phyloP scores from a whole-genome alignment of 2,888 invertebrate species.

The Leptarthrus brevirostris region DNA sequence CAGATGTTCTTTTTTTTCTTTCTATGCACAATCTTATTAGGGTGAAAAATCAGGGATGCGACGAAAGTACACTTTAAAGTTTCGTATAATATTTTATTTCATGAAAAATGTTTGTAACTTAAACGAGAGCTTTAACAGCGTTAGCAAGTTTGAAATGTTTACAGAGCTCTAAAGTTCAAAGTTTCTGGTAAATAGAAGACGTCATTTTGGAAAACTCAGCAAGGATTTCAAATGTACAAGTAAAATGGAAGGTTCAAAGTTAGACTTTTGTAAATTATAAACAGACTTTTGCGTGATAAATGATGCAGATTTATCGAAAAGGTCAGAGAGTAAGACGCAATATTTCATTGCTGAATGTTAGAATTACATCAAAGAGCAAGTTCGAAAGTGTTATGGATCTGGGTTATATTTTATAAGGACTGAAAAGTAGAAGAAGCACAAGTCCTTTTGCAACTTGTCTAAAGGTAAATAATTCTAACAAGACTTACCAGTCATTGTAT shows the following conservation, averaged over 20 bases:
- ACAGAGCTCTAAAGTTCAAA: background rate
- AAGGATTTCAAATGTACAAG: background rate
- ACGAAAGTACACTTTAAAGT: constrained; percentile 3
- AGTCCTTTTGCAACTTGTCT: too few species aligned
- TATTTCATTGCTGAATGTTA: too few species aligned
- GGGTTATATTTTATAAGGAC: too few species aligned
- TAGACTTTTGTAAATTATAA: background rate
- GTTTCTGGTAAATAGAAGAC: background rate
- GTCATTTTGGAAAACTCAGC: background rate
- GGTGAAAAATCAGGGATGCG: background rate
- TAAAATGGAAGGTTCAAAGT: background rate
- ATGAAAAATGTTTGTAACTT: background rate
- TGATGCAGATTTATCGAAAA: background rate
- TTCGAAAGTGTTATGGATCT: too few species aligned
- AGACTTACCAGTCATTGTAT: too few species aligned
- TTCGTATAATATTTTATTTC: constrained; percentile 2
- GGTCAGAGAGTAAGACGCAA: too few species aligned
- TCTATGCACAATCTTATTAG: background rate
- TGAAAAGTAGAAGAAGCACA: too few species aligned
- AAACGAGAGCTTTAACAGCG: constrained; percentile 7
- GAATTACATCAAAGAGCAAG: too few species aligned
- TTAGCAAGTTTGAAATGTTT: constrained; percentile 7
- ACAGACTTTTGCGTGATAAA: background rate
- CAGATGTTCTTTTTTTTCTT: background rate
- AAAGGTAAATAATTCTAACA: too few species aligned